phyloP scores from a whole-genome alignment of 2,888 invertebrate genomes.

The Rapana venosa region DNA sequence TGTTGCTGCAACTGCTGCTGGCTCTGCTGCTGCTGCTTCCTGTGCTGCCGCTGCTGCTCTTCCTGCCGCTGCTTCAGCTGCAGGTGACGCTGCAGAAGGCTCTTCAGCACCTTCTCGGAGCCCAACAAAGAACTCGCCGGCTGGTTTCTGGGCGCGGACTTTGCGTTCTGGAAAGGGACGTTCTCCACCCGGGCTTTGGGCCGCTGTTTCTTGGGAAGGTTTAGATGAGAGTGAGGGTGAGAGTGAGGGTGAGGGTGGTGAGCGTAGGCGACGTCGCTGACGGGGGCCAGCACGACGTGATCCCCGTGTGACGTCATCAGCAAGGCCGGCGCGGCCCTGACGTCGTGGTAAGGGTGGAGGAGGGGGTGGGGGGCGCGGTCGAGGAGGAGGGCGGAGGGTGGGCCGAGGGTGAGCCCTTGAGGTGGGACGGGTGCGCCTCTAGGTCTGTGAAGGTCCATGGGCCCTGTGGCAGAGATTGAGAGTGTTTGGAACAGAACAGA shows the following conservation, averaged over 20 bases:
- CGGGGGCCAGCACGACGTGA: neutral
- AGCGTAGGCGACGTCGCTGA: slow-evolving; percentile 6
- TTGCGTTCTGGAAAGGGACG: neutral
- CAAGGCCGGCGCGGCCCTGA: neutral
- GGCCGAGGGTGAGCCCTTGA: too few species aligned
- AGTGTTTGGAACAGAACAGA: too few species aligned
- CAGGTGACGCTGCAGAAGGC: neutral
- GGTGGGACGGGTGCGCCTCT: too few species aligned
- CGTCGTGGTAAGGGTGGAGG: slow-evolving; percentile 13
- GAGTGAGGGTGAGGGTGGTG: neutral
- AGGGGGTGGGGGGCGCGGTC: neutral
- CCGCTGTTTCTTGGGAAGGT: neutral
- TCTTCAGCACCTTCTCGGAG: neutral
- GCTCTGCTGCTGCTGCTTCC: slow-evolving; percentile 23
- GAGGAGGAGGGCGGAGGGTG: neutral
- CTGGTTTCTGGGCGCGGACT: neutral
- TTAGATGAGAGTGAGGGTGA: neutral
- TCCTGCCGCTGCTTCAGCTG: slow-evolving; percentile 26
- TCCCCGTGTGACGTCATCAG: slow-evolving; percentile 17
- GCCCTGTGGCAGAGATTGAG: too few species aligned
- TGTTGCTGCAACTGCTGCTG: slow-evolving; percentile 20
- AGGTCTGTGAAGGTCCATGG: too few species aligned
- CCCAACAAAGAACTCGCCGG: neutral
- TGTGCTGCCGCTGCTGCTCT: slow-evolving; percentile 23
- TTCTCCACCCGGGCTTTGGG: neutral